Base-by-base conservation (phyloP, 1,140 invertebrate genomes). In the Melipona quadrifasciata region DNA sequence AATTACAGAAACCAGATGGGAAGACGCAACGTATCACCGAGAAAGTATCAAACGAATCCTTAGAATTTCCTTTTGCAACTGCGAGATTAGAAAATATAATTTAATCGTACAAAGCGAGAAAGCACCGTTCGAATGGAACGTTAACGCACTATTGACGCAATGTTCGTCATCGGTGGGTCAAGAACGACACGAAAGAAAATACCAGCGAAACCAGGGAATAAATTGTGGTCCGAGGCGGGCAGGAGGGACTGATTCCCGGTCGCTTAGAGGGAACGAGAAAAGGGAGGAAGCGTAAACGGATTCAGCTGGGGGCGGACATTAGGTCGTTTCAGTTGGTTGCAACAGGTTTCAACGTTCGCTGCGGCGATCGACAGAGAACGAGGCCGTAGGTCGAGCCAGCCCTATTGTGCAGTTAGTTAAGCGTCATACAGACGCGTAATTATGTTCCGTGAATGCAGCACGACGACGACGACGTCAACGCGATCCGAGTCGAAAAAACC, bases 291-390 rank as follows among this genome's bases (percentile, higher is more conserved):
- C 31, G 55, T 31, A 78, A 83, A 83, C 65, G 64, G 55, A 83
- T 78, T 71, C 19, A 51, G 24, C 17, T 57, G 55, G 8, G 21
- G 34, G 55, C 27, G 6, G 14, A 65, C 47, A 61, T 70, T 67
- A 57, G 64, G 64, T 53, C 73, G 74, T 78, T 68, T 51, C 71
- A n/a, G 21, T 3, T 11, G 14, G 64, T 83, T 31, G 81, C 82
- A 83, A 83, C 82, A 83, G 82, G 82, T 83, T 79, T 83, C 75
- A 83, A 8, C 21, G 47, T 78, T 79, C 67, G 82, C 1, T 68
- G 74, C 64, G 51, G 61, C 64, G 72, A 82, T 75, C 64, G 16
- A 24, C 64, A 47, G 27, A 17, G 71, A 39, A 65, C 47, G 76
- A 68, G 64, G 74, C 64, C 21, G 55, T 24, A 39, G 58, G 14